Base-by-base conservation (phyloP, 1,140 invertebrate species). In the Harlomillsia oculata region DNA sequence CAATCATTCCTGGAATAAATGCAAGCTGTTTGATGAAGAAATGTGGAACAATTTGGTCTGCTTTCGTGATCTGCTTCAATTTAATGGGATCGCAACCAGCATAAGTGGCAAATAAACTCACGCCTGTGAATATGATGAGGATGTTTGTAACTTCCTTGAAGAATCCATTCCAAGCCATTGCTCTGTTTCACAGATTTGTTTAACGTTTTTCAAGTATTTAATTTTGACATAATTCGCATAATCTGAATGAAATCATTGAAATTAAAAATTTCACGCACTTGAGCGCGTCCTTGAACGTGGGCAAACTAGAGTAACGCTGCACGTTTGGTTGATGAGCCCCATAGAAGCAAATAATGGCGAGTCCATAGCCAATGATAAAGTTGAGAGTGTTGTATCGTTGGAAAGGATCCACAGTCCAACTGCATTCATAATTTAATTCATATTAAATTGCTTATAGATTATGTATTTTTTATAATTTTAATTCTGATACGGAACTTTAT, bases 321-420 rank as follows among this genome's bases (percentile, higher is more conserved):
- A 89, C 86, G 63, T 88, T 87, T 61, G 87, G 88, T 69, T 89
- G 87, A 69, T 89, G 85, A 67, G 86, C 87, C 3, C 86, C 87
- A 64, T 72, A 20, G 74, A 69, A 40, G 70, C 68, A 11, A 74
- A 68, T 70, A 26, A 36, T 39, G 6, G 41, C 41, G 5, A 63
- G 40, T 26, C 59, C 63, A 40, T 54, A 55, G n/a, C 63, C 63
- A 29, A 65, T 29, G 13, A 65, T 23, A 20, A 65, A 62, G 50
- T 65, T 65, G 11, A 57, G 36, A 14, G 53, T 53, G 29, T 65
- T 65, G 37, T 65, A 48, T 37, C 63, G n/a, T 40, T 48, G 25
- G 25, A 65, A 65, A 16, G 63, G 59, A 48, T 65, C 59, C 14
- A 65, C 30, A 20, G 51, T 62, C 18, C 45, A 62, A 23, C 60